These are phyloP conservation scores for Rhagium mordax DNA, from an alignment of 2,888 invertebrate species.

Conservation along the genomic window DNA sequence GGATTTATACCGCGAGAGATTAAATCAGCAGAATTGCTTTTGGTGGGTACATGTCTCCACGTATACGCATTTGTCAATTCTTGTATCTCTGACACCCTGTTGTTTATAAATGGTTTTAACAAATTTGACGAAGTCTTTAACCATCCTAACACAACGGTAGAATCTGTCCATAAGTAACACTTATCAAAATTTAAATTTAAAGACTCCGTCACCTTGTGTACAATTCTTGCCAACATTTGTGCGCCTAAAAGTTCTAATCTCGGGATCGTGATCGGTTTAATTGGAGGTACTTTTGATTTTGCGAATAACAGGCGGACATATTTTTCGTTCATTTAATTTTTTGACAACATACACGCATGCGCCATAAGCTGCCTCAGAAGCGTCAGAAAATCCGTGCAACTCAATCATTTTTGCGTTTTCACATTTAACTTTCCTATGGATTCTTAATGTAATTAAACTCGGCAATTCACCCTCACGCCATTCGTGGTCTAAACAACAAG, in stretches of 20 bases:
- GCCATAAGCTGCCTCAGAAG: too few relatives aligned
- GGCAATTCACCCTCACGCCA: not conserved
- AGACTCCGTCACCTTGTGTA: too few relatives aligned
- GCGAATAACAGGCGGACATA: too few relatives aligned
- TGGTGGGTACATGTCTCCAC: slow-evolving; percentile 17
- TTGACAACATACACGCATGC: too few relatives aligned
- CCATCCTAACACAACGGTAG: slow-evolving; percentile 17
- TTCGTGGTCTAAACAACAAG: not conserved
- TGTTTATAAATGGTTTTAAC: slow-evolving; percentile 6
- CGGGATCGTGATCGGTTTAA: too few relatives aligned
- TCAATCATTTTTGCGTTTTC: too few relatives aligned
- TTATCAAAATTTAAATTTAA: too few relatives aligned
- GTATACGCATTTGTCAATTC: not conserved
- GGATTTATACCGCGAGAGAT: slow-evolving; percentile 17
- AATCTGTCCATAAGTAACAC: slow-evolving; percentile 21
- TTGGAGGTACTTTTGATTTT: too few relatives aligned
- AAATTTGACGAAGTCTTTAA: not conserved
- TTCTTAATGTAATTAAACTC: not conserved
- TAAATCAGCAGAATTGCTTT: slow-evolving; percentile 20
- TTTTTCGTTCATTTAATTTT: too few relatives aligned
- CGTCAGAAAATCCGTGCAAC: too few relatives aligned
- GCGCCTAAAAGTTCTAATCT: too few relatives aligned
- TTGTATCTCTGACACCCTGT: slow-evolving; percentile 11
- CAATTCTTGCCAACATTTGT: too few relatives aligned
- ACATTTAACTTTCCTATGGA: not conserved